Percentiles rank a stretch among this genome's conserved stretches.
Conservation (phyloP, 2,113 vertebrate genomes). For the Burhinus oedicnemus region DNA sequence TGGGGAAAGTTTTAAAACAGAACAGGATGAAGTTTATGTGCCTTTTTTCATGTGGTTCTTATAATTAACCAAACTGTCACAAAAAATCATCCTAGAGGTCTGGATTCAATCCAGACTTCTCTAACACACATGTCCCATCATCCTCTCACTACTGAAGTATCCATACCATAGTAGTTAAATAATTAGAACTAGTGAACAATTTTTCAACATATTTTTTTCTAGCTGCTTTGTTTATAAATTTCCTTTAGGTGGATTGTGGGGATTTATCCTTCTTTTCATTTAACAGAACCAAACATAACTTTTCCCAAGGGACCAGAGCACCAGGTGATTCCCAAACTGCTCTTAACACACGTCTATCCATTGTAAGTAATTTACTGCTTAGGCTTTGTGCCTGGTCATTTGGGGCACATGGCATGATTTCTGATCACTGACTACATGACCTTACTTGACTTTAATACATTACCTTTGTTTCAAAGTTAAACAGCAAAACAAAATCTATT, state of each 20-base stretch:
- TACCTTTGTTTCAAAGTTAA: neutral
- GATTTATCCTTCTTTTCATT: neutral
- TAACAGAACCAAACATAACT: neutral
- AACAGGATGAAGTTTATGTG: constrained; percentile 16
- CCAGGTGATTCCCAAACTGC: neutral
- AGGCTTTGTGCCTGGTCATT: neutral
- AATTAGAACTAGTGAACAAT: neutral
- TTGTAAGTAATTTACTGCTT: neutral
- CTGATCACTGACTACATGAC: neutral
- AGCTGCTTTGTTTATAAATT: neutral
- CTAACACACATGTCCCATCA: neutral
- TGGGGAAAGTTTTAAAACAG: constrained; percentile 34
- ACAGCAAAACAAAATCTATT: neutral
- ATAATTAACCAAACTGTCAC: constrained; percentile 41
- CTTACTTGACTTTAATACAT: neutral
- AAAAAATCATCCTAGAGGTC: constrained; percentile 30
- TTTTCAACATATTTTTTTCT: constrained; percentile 7
- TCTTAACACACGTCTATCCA: neutral
- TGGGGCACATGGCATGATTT: neutral
- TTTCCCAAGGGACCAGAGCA: neutral
- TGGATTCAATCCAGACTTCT: constrained; percentile 22
- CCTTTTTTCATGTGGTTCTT: constrained; percentile 35
- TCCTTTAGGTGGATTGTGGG: neutral
- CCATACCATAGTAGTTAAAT: neutral
- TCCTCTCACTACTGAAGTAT: neutral